phyloP scores from a whole-genome alignment of 2,888 invertebrate genomes.

The Lepetodrilus schrolli region DNA sequence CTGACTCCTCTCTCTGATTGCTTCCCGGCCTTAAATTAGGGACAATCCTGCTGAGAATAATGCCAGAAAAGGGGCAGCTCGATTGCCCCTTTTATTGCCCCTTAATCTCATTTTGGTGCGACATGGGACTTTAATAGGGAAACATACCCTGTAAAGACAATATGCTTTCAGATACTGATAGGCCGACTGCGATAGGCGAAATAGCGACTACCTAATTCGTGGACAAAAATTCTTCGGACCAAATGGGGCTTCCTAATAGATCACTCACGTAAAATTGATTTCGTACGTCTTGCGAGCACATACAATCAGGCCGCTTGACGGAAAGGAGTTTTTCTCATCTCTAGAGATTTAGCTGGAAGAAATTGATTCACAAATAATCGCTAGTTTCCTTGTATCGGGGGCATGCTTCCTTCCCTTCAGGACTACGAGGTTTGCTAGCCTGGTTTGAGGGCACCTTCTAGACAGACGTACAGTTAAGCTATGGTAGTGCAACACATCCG shows the following conservation, averaged over 20 bases:
- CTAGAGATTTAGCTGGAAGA: slow-evolving; percentile 33
- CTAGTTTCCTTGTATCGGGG: slow-evolving; percentile 19
- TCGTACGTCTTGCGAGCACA: slow-evolving; percentile 32
- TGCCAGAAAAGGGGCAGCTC: slow-evolving; percentile 28
- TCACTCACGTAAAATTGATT: slow-evolving; percentile 33
- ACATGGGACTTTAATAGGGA: slow-evolving; percentile 42
- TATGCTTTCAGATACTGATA: slow-evolving; percentile 37
- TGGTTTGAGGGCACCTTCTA: not conserved
- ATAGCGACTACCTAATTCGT: slow-evolving; percentile 6
- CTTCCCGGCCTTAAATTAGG: slow-evolving; percentile 38
- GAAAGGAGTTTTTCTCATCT: slow-evolving; percentile 24
- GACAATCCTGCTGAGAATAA: slow-evolving; percentile 37
- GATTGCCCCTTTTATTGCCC: slow-evolving; percentile 36
- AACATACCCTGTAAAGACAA: slow-evolving; percentile 41
- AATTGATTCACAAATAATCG: slow-evolving; percentile 37
- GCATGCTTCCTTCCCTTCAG: slow-evolving; percentile 13
- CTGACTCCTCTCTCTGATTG: slow-evolving; percentile 32
- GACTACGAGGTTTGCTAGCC: not conserved
- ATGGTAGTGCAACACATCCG: no score
- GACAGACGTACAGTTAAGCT: no score
- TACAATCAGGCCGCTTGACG: slow-evolving; percentile 36
- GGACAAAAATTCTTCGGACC: slow-evolving; percentile 16
- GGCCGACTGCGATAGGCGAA: slow-evolving; percentile 25
- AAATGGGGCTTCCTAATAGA: slow-evolving; percentile 21
- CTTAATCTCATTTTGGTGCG: slow-evolving; percentile 37